A percentile compares a stretch with the other conserved stretches of the same genome.
These are phyloP conservation scores for Muscina levida DNA, from an alignment of 2,888 invertebrate genomes.

Conservation along the genomic window DNA sequence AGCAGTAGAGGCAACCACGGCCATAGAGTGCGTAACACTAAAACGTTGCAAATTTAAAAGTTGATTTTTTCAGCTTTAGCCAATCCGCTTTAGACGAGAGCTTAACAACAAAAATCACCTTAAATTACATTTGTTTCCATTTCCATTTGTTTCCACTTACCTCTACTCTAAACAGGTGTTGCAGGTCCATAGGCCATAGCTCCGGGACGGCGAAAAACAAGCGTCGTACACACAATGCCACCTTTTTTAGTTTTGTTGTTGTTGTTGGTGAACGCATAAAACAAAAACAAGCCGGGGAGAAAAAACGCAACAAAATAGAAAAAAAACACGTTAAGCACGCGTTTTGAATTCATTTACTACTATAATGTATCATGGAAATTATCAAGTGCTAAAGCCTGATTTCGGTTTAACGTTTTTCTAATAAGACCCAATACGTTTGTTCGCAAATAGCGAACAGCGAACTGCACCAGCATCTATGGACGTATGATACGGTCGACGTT, in stretches of 20 bases:
- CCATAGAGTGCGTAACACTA: conserved; percentile 59
- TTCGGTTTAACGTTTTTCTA: conserved; percentile 63
- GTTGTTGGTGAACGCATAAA: conserved; percentile 55
- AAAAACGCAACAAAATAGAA: not conserved
- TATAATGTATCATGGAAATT: conserved; percentile 64
- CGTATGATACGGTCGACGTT: too few relatives aligned
- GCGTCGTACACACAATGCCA: conserved; percentile 11
- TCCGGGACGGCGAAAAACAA: conserved; percentile 30
- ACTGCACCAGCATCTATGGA: too few relatives aligned
- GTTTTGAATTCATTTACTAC: conserved; percentile 61
- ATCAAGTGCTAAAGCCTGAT: conserved; percentile 64
- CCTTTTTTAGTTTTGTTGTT: conserved; percentile 10
- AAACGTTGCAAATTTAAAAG: conserved; percentile 61
- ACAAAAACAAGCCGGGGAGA: too few relatives aligned
- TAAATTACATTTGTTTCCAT: conserved; percentile 61
- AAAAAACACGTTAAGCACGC: conserved; percentile 62
- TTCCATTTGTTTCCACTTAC: conserved; percentile 25
- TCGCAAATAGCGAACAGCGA: too few relatives aligned
- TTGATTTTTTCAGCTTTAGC: conserved; percentile 64
- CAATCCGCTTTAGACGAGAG: conserved; percentile 64
- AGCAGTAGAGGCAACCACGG: too few relatives aligned
- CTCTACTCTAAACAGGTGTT: conserved; percentile 62
- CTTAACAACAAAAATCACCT: conserved; percentile 62
- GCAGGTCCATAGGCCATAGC: conserved; percentile 61
- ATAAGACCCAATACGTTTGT: conserved; percentile 49